phyloP scores from a whole-genome alignment of 2,113 vertebrate genomes.

The Nothocercus nigrocapillus region DNA sequence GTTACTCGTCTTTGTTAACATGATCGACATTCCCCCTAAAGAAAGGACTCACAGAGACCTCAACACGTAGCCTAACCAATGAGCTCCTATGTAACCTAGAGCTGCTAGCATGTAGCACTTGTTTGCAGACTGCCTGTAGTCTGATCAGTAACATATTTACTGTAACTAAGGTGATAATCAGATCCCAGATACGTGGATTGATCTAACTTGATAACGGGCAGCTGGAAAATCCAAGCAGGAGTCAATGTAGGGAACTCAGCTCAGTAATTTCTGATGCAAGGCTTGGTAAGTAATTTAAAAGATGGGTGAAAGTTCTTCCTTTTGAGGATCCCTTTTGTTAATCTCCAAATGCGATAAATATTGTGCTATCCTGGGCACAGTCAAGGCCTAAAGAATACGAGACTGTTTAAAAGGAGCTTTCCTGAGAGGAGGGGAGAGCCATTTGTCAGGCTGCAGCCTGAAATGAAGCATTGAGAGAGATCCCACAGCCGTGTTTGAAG shows the following conservation, averaged over 20 bases:
- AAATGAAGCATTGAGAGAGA: neutral
- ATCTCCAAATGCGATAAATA: neutral
- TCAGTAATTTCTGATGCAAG: neutral
- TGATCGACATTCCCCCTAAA: accelerated
- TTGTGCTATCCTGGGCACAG: neutral
- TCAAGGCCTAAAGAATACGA: neutral
- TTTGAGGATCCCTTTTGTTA: neutral
- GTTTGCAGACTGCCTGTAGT: neutral
- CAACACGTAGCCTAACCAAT: neutral
- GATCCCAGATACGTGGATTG: accelerated
- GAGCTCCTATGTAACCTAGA: neutral
- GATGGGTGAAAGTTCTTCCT: neutral
- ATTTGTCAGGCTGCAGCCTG: neutral
- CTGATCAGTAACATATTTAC: neutral
- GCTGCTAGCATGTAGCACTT: neutral
- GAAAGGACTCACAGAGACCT: neutral
- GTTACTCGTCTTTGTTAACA: neutral
- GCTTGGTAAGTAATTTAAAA: neutral
- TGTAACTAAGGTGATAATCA: neutral
- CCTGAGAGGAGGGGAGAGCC: neutral
- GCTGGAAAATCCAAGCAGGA: neutral
- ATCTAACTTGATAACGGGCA: neutral
- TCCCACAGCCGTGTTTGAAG: neutral
- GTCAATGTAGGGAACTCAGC: neutral
- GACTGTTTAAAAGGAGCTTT: neutral